phyloP scores from a whole-genome alignment of 2,113 vertebrate species.

The Malurus alboscapulatus region DNA sequence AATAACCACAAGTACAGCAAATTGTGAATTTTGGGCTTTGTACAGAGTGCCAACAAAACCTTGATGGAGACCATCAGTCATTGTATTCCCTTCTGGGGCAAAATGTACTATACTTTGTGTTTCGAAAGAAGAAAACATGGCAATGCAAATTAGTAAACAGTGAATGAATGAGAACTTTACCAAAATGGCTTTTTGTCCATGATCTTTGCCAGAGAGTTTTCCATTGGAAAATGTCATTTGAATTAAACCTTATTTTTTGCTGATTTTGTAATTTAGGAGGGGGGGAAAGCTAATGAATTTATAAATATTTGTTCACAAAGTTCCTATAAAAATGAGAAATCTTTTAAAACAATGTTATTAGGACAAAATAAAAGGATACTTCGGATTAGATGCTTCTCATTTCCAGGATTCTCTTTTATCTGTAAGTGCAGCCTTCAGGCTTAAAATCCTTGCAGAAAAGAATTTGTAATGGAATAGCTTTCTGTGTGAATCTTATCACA shows the following conservation, averaged over 20 bases:
- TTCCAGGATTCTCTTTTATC: slow-evolving; percentile 23
- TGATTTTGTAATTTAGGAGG: neutral
- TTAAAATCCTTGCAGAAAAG: slow-evolving; percentile 21
- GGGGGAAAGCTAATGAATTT: neutral
- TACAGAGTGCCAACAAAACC: neutral
- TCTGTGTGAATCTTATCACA: slow-evolving; percentile 4
- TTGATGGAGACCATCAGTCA: neutral
- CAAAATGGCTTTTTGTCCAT: neutral
- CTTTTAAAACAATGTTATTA: neutral
- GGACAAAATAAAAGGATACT: neutral
- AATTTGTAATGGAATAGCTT: neutral
- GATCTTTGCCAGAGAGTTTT: neutral
- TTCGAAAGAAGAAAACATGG: neutral
- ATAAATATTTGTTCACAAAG: neutral
- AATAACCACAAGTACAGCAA: neutral
- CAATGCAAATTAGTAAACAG: neutral
- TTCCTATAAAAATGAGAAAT: neutral
- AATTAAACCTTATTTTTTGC: neutral
- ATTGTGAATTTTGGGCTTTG: neutral
- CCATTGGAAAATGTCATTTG: neutral
- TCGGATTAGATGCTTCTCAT: neutral
- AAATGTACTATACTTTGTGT: neutral
- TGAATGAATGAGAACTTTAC: neutral
- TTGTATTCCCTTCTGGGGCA: neutral
- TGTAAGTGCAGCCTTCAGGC: neutral